Base-by-base conservation (phyloP, 2,888 invertebrate genomes). In the Stenotaenia linearis region DNA sequence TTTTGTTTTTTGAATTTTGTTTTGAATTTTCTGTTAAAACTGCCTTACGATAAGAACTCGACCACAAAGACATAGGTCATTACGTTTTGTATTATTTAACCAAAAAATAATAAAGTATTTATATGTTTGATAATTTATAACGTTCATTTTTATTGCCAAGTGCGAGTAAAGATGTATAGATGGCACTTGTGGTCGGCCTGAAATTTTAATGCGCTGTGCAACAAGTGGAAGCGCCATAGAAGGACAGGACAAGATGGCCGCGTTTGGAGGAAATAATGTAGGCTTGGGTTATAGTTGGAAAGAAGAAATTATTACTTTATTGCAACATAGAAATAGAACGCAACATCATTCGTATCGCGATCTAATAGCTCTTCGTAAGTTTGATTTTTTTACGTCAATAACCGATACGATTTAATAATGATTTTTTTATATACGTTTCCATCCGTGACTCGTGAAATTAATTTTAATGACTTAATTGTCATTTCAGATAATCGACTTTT, bases 401-500 rank as follows among this genome's bases (percentile, higher is more conserved):
- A 76, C 37, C 61, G 45, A 7, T 10, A n/a, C 15, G 75, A 45
- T 18, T n/a, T n/a, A n/a, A n/a, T n/a, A n/a, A n/a, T n/a, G n/a
- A n/a, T n/a, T n/a, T n/a, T n/a, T n/a, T n/a, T n/a, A n/a, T n/a
- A n/a, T n/a, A n/a, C n/a, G n/a, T n/a, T n/a, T n/a, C n/a, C n/a
- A n/a, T n/a, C n/a, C n/a, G n/a, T n/a, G n/a, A n/a, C n/a, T n/a
- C n/a, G n/a, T n/a, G n/a, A n/a, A n/a, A n/a, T n/a, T n/a, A n/a
- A n/a, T n/a, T n/a, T n/a, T n/a, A n/a, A n/a, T n/a, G n/a, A n/a
- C n/a, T n/a, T n/a, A n/a, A n/a, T n/a, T 80, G 32, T 45, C 75
- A 45, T 12, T 75, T 78, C 84, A 96, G 96, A 96, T 87, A 95
- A 93, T 87, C 91, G 92, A 83, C 88, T 96, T 75, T 93, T 95